Percentiles rank a stretch among this genome's conserved stretches.
These are phyloP conservation scores for Boloria selene DNA, from an alignment of 2,888 invertebrate genomes.

Conservation along the genomic window DNA sequence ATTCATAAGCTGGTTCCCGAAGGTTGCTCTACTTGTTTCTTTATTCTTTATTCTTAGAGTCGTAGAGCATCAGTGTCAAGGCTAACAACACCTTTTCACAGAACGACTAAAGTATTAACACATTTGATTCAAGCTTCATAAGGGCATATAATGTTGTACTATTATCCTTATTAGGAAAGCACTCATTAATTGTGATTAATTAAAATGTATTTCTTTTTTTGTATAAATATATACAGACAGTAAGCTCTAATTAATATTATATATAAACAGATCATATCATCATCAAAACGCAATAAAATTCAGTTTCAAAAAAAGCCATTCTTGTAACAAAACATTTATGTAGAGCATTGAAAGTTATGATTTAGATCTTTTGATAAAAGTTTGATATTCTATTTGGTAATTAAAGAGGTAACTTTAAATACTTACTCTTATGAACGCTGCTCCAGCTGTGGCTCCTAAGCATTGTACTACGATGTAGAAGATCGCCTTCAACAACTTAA, in stretches of 20 bases:
- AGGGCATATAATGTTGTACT: constrained; percentile 14
- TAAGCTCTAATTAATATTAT: too few species aligned
- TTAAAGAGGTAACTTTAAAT: too few species aligned
- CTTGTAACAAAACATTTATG: too few species aligned
- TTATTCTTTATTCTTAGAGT: constrained; percentile 50
- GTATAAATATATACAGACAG: background rate
- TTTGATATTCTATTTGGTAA: too few species aligned
- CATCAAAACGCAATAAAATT: too few species aligned
- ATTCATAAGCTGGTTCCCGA: constrained; percentile 15
- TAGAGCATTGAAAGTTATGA: background rate
- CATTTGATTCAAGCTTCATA: constrained; percentile 11
- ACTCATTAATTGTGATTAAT: constrained; percentile 33
- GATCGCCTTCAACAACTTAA: constrained; percentile 88
- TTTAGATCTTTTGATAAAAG: background rate
- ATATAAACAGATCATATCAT: too few species aligned
- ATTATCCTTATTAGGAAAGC: constrained; percentile 6
- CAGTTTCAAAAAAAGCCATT: too few species aligned
- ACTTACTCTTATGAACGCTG: constrained; percentile 87
- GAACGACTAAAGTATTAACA: constrained; percentile 10
- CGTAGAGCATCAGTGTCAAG: constrained; percentile 74
- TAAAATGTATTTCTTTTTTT: constrained; percentile 33
- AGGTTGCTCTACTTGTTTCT: constrained; percentile 47
- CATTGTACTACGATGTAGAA: constrained; percentile 92
- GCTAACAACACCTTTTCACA: constrained; percentile 63
- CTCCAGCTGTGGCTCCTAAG: constrained; percentile 91